Base-by-base conservation (phyloP, 2,113 vertebrate species). In the Phaethon lepturus region DNA sequence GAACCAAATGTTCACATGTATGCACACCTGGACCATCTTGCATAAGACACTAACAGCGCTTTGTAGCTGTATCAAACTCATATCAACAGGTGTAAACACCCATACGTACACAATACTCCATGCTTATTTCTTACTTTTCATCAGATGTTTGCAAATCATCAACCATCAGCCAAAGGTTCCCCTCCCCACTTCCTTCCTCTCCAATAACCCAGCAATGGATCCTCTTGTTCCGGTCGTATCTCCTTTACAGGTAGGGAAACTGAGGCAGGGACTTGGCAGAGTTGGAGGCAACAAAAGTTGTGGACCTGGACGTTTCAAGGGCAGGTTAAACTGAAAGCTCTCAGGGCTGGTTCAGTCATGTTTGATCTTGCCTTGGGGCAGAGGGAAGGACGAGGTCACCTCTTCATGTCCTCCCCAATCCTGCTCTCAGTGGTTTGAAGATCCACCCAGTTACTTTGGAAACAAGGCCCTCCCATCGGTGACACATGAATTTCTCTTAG, bases 361-460 rank as follows among this genome's bases (percentile, higher is more conserved):
- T 33, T 59, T 60, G 59, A 42, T 89, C 56, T 86, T 75, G 60
- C 62, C 74, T 68, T 90, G 69, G 35, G 80, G 56, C 77, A 64
- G 59, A 85, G 33, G 56, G 86, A 94, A 95, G 76, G 86, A 90
- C 23, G 0, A 64, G 66, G 89, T 97, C 73, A 80, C 35, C 47
- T 85, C 13, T 47, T 84, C 50, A 13, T 28, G 50, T 85, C 77
- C 73, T 91, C 85, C 40, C 33, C 66, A 89, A 1, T 72, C 50
- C 19, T 2, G 0, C 40, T 84, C 2, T 63, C 55, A 11, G 64
- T 25, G 59, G 44, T 88, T 95, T 85, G 60, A 84, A 77, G 87
- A 78, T 68, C 89, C 69, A 69, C 95, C 95, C 88, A 68, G 62
- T 88, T 79, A 45, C 77, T 90, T 15, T 64, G 77, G 77, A 94